Evolutionary conservation across 2,113 vertebrate genomes (phyloP).

Genomic region (Otis tarda): DNA sequence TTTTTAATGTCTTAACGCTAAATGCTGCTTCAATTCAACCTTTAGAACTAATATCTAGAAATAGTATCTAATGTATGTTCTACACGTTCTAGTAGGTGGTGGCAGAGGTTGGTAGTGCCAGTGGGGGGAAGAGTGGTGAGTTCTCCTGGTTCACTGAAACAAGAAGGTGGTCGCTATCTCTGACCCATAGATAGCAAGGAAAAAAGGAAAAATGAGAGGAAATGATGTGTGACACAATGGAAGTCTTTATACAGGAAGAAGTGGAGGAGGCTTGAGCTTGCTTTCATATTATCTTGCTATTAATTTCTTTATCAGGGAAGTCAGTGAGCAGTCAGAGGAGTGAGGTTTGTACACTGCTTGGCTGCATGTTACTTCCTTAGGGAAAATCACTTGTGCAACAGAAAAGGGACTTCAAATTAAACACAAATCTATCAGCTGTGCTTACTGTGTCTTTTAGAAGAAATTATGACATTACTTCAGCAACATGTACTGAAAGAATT

Average conservation of each 20-base stretch:
- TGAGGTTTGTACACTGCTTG: not conserved
- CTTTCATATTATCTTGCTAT: not conserved
- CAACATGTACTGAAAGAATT: not conserved
- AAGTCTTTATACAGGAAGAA: not conserved
- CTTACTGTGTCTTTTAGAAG: not conserved
- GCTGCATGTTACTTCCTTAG: not conserved
- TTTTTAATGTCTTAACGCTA: not conserved
- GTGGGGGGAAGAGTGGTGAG: fast-evolving
- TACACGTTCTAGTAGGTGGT: not conserved
- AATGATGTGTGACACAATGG: fast-evolving
- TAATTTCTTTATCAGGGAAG: not conserved
- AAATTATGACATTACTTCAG: not conserved
- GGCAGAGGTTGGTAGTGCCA: fast-evolving
- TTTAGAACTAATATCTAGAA: not conserved
- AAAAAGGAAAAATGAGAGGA: not conserved
- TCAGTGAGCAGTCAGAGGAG: not conserved
- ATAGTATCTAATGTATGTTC: not conserved
- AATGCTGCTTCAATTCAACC: not conserved
- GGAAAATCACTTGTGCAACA: not conserved
- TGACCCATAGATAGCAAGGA: not conserved
- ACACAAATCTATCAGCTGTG: not conserved
- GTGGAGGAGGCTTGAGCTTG: not conserved
- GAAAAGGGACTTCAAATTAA: not conserved
- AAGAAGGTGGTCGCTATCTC: not conserved
- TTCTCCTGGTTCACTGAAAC: not conserved